phyloP scores from a whole-genome alignment of 2,797 vertebrate species.

The Amphiprion clarkii region DNA sequence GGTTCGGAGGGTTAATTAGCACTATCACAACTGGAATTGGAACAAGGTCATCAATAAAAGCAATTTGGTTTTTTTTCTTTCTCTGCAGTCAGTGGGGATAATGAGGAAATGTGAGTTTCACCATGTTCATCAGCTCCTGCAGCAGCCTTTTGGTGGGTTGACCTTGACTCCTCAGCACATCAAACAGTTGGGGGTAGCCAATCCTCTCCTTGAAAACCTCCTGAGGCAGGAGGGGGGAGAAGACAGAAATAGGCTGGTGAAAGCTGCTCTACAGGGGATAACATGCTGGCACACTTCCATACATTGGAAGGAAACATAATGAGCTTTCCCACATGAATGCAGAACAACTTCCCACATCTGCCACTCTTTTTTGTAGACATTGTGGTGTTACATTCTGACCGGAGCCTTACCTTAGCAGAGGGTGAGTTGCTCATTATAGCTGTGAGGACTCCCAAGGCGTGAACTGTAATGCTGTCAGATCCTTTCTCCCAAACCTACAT shows the following conservation, averaged over 20 bases:
- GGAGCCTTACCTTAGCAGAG: slow-evolving; percentile 91
- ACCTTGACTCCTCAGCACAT: slow-evolving; percentile 94
- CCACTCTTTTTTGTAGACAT: neutral
- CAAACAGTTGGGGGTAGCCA: slow-evolving; percentile 93
- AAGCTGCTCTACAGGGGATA: slow-evolving; percentile 55
- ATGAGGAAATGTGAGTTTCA: slow-evolving; percentile 71
- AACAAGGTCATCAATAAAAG: slow-evolving; percentile 31
- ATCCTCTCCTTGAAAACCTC: slow-evolving; percentile 99
- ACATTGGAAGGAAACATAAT: slow-evolving; percentile 47
- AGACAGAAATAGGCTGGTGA: slow-evolving; percentile 73
- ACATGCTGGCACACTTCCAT: slow-evolving; percentile 69
- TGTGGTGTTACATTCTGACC: neutral
- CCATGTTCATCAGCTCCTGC: slow-evolving; percentile 98
- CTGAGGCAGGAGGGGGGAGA: slow-evolving; percentile 71
- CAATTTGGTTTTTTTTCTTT: slow-evolving; percentile 26
- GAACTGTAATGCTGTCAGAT: slow-evolving; percentile 92
- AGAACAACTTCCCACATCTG: slow-evolving; percentile 39
- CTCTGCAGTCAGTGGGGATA: slow-evolving; percentile 23
- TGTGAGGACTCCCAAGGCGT: slow-evolving; percentile 93
- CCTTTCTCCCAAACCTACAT: slow-evolving; percentile 86
- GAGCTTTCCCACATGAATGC: slow-evolving; percentile 29
- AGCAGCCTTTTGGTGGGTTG: slow-evolving; percentile 92
- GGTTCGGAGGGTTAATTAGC: slow-evolving; percentile 12
- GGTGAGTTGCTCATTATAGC: slow-evolving; percentile 96
- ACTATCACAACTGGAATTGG: slow-evolving; percentile 28